These are phyloP conservation scores for Rhizoglyphus robini DNA, from an alignment of 1,140 invertebrate species.

Conservation along the genomic window DNA sequence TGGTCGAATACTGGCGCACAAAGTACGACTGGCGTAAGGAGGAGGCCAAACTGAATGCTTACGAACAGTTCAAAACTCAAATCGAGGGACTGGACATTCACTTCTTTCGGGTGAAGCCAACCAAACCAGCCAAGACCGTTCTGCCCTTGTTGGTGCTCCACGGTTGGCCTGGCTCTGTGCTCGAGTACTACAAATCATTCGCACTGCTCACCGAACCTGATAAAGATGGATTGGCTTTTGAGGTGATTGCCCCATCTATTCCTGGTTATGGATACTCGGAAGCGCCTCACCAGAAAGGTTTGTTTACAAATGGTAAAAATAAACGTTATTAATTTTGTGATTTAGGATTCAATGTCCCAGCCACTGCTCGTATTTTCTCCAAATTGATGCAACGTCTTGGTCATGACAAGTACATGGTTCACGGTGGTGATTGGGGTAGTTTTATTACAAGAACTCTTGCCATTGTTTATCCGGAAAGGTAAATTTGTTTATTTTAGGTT, in stretches of 20 bases:
- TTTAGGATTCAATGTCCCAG: conserved; percentile 36
- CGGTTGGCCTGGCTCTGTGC: conserved; percentile 77
- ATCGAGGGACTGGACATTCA: conserved; percentile 59
- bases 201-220: conserved; percentile 44
- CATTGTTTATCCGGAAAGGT: conserved; percentile 18
- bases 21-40: conserved; percentile 57
- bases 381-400: conserved; percentile 69
- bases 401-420: conserved; percentile 53
- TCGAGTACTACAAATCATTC: conserved; percentile 69
- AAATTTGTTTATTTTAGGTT: neutral
- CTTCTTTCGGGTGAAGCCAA: conserved; percentile 37
- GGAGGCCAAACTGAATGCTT: conserved; percentile 44
- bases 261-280: conserved; percentile 75
- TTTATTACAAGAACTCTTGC: conserved; percentile 26
- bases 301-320: too few species aligned
- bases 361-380: conserved; percentile 56
- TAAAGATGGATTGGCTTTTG: conserved; percentile 52
- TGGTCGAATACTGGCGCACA: conserved; percentile 57
- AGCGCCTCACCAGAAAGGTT: conserved; percentile 37
- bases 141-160: conserved; percentile 32
- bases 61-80: conserved; percentile 31
- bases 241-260: conserved; percentile 52
- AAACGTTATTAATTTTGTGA: too few species aligned
- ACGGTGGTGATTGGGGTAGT: conserved; percentile 59
- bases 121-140: conserved; percentile 20